phyloP scores from a whole-genome alignment of 2,888 invertebrate species.

The Pachydiplax longipennis region DNA sequence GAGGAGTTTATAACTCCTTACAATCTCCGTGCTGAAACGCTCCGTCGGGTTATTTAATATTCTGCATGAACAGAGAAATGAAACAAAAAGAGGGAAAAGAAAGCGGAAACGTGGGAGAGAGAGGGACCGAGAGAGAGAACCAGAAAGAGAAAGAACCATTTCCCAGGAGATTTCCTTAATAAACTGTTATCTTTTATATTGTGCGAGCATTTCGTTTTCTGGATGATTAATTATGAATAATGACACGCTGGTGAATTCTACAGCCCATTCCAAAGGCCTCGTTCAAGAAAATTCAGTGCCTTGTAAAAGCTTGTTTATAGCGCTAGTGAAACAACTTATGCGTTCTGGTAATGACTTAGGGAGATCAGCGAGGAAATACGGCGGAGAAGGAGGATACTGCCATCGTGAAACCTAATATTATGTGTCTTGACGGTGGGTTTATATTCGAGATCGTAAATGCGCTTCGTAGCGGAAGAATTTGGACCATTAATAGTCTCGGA shows the following conservation, averaged over 20 bases:
- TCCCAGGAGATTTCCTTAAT: background rate
- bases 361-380: background rate
- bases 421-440: slow-evolving; percentile 23
- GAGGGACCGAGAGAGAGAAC: background rate
- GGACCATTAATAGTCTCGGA: background rate
- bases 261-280: slow-evolving; percentile 26
- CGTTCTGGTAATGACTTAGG: background rate
- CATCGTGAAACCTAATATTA: slow-evolving; percentile 31
- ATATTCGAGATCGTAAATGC: slow-evolving; percentile 9
- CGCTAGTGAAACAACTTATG: background rate
- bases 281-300: slow-evolving; percentile 26
- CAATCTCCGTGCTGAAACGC: too few species aligned
- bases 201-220: background rate
- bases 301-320: slow-evolving; percentile 43
- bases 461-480: background rate
- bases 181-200: slow-evolving; percentile 9
- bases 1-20: too few species aligned
- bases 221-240: slow-evolving; percentile 36
- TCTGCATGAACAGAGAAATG: too few species aligned
- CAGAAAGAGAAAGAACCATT: background rate
- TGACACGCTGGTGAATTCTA: slow-evolving; percentile 17
- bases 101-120: background rate
- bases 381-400: background rate
- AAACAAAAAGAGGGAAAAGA: too few species aligned
- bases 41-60: too few species aligned